Evolutionary conservation across 1,140 invertebrate genomes (phyloP), one percentile per base, ranked within the genome.

Genomic region (Drosophila grimshawi): DNA sequence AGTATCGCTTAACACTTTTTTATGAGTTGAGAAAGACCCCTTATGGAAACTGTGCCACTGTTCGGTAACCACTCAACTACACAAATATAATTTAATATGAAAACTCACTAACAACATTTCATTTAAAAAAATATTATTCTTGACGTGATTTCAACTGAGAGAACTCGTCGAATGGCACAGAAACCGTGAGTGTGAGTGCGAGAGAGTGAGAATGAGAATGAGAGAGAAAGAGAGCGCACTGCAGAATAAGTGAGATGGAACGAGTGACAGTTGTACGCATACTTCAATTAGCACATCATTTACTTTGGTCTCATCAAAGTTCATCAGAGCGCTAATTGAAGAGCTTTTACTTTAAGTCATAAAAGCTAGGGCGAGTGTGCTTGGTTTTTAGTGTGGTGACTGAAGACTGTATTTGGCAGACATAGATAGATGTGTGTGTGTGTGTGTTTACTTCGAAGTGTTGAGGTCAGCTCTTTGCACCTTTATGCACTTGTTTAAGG

Each of bases 281-380:
- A 86, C 79, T 86, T 86, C 82, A 86, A 86, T 88, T 88, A 86
- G 83, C 82, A 88, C 67, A 86, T 88, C 79, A 86, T 88, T 86
- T 82, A 86, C 82, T 82, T 81, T 65, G 64, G 71, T 53, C 83
- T 86, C 82, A 86, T 81, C 79, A 86, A 79, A 86, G 78, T 86
- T 86, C 82, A 82, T 86, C 83, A 88, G 68, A 66, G 82, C 83
- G 81, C 79, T 81, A 86, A 86, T 86, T 86, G 76, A 81, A 70
- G 79, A 67, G 80, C 83, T 82, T 82, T 86, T 77, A 86, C 76
- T 86, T 75, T 76, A 68, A 80, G 63, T 68, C 80, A 80, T 88
- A 88, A 86, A 86, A 81, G 74, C 81, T 51, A 69, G 62, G 39
- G 33, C n/a, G 30, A 30, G 33, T 55, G 49, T 19, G 30, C 52